A percentile compares a stretch with the other conserved stretches of the same genome.
These are phyloP conservation scores for Eremobia ochroleuca DNA, from an alignment of 2,888 invertebrate genomes.

Conservation along the genomic window DNA sequence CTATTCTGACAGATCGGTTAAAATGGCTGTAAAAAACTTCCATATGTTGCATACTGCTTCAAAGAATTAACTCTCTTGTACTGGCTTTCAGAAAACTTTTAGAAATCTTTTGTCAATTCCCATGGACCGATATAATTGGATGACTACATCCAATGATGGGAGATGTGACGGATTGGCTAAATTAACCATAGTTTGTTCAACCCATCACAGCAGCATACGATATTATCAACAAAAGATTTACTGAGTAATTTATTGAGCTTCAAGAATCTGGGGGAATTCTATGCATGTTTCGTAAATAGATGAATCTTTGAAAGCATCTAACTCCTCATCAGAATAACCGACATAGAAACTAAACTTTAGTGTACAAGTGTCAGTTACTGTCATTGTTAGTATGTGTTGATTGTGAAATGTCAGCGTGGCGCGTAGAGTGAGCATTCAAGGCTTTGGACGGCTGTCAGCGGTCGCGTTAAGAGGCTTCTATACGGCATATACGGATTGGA, in stretches of 20 bases:
- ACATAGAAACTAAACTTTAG: constrained; percentile 6
- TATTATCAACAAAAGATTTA: background rate
- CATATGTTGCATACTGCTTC: background rate
- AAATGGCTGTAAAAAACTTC: background rate
- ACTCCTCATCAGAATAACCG: constrained; percentile 1
- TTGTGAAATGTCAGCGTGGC: constrained; percentile 58
- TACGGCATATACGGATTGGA: constrained; percentile 53
- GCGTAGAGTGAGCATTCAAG: constrained; percentile 66
- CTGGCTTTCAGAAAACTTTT: background rate
- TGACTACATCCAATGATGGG: background rate
- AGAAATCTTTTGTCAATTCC: background rate
- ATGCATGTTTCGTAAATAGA: background rate
- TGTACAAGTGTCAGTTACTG: constrained; percentile 29
- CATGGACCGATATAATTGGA: background rate
- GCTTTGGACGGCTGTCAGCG: constrained; percentile 66
- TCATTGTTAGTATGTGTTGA: constrained; percentile 44
- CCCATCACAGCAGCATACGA: background rate
- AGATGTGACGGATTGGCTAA: background rate
- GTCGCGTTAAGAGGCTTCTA: constrained; percentile 70
- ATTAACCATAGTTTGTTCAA: background rate
- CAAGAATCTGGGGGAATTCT: background rate
- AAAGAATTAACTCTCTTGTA: background rate
- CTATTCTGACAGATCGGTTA: constrained; percentile 6
- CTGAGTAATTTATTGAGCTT: background rate
- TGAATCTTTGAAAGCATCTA: background rate